A percentile compares a stretch with the other conserved stretches of the same genome.
phyloP scores from a whole-genome alignment of 2,888 invertebrate species.

The Phengaris arion region DNA sequence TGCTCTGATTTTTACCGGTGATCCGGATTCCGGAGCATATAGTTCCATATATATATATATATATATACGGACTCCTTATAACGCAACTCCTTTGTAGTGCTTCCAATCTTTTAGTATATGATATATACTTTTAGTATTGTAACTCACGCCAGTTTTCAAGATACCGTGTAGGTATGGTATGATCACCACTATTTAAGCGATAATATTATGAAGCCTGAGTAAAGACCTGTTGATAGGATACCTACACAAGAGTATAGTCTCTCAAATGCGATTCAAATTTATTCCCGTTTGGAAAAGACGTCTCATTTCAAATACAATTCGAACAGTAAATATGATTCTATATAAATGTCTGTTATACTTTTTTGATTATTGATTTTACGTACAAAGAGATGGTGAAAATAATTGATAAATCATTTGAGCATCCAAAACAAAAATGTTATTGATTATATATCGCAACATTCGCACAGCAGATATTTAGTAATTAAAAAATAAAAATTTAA shows the following conservation, averaged over 20 bases:
- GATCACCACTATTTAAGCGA: no score
- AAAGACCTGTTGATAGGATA: no score
- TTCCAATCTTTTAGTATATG: no score
- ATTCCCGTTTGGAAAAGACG: neutral
- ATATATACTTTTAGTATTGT: no score
- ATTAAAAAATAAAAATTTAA: neutral
- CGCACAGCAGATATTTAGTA: neutral
- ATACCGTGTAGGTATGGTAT: no score
- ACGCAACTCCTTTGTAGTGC: no score
- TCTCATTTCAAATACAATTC: neutral
- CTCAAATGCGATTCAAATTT: constrained; percentile 7
- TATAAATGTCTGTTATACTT: neutral
- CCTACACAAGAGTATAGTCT: neutral
- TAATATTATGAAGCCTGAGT: no score
- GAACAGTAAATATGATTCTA: neutral
- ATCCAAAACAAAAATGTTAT: neutral
- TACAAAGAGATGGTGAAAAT: neutral
- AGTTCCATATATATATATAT: no score
- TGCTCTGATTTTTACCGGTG: no score
- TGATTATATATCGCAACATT: neutral
- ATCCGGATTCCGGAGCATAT: no score
- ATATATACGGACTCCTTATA: no score
- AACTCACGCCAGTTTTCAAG: no score
- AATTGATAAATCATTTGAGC: neutral
- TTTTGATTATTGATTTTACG: neutral